A percentile compares a stretch with the other conserved stretches of the same genome.
Conservation (phyloP, 2,113 vertebrate genomes). For the Philantomba maxwellii region DNA sequence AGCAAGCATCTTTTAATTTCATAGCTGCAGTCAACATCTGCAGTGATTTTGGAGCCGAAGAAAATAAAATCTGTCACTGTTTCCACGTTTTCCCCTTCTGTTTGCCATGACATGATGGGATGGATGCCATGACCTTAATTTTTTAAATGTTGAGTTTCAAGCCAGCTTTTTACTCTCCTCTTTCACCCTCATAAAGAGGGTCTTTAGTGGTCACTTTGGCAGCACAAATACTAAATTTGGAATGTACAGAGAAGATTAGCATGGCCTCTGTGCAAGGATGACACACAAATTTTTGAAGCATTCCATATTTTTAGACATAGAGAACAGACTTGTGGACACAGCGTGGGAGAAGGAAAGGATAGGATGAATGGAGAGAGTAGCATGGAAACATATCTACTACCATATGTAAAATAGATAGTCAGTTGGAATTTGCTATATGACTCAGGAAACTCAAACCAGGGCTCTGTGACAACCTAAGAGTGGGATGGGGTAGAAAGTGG, state of each 20-base stretch:
- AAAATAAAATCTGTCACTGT: background rate
- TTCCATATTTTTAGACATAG: background rate
- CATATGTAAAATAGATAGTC: background rate
- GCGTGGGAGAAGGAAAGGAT: background rate
- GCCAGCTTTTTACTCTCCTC: background rate
- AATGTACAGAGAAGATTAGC: background rate
- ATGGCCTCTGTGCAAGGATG: background rate
- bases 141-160: background rate
- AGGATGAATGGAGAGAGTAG: background rate
- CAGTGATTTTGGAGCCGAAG: background rate
- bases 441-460: background rate
- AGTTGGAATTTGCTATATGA: background rate
- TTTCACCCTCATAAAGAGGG: background rate
- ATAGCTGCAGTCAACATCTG: background rate
- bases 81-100: background rate
- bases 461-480: background rate
- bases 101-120: background rate
- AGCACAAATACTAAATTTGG: background rate
- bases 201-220: background rate
- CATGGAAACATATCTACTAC: background rate
- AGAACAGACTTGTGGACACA: background rate
- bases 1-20: background rate
- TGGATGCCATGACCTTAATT: background rate
- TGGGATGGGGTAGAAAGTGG: background rate
- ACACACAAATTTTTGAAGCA: background rate